Conservation (phyloP, 1,140 invertebrate species). For the Brachionus calyciflorus region DNA sequence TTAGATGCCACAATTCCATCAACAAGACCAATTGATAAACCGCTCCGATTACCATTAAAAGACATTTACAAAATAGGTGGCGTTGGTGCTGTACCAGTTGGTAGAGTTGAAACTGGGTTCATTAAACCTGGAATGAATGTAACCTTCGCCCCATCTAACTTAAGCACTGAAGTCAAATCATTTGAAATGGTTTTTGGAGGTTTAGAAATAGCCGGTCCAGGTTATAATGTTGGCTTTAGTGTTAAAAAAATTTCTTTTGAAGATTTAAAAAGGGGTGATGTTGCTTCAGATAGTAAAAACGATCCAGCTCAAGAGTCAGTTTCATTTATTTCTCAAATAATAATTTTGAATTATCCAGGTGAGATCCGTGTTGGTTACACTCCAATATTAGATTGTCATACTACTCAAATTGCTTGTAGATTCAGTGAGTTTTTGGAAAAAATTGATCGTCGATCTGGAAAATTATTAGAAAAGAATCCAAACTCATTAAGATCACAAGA, state of each 20-base stretch:
- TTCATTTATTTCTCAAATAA: constrained; percentile 83
- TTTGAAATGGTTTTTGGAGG: constrained; percentile 99
- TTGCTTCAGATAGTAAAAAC: constrained; percentile 93
- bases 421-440: constrained; percentile 94
- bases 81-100: constrained; percentile 98
- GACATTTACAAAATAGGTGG: constrained; percentile 99
- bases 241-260: constrained; percentile 99
- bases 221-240: constrained; percentile 98
- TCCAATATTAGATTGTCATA: constrained; percentile 96
- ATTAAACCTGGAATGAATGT: constrained; percentile 97
- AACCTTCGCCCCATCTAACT: constrained; percentile 79
- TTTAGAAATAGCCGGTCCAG: constrained; percentile 84
- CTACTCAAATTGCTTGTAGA: constrained; percentile 97
- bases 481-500: constrained; percentile 86
- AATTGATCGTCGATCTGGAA: constrained; percentile 87
- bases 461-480: constrained; percentile 61
- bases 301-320: constrained; percentile 85
- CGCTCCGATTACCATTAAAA: constrained; percentile 91
- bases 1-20: constrained; percentile 91
- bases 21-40: constrained; percentile 86
- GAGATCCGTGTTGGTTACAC: constrained; percentile 95
- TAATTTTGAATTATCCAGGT: constrained; percentile 94
- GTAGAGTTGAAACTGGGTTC: constrained; percentile 94
- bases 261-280: constrained; percentile 91
- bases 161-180: constrained; percentile 98